Conservation (phyloP, 2,797 vertebrate species). For the Otus scops region DNA sequence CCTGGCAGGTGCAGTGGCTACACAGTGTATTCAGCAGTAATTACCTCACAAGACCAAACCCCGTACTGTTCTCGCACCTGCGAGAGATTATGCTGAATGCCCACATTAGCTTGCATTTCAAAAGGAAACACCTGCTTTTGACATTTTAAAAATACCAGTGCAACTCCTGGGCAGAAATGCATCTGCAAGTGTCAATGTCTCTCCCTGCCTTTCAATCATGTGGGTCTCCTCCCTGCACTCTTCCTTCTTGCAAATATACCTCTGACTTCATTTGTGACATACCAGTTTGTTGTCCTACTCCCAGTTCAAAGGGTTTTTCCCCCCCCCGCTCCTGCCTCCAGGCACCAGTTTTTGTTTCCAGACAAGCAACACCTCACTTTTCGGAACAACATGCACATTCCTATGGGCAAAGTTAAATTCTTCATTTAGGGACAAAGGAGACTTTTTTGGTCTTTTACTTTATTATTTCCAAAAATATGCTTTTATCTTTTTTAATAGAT, state of each 20-base stretch:
- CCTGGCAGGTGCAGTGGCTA: neutral
- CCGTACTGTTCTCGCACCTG: slow-evolving; percentile 32
- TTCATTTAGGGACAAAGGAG: neutral
- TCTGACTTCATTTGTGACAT: neutral
- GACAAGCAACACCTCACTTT: neutral
- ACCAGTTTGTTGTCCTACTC: neutral
- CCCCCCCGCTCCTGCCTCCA: neutral
- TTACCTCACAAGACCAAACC: slow-evolving; percentile 11
- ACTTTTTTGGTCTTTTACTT: neutral
- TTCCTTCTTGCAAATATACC: neutral
- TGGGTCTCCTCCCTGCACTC: neutral
- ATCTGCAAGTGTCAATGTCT: neutral
- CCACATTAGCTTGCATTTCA: slow-evolving; percentile 26
- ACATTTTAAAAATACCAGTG: slow-evolving; percentile 2
- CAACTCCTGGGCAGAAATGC: neutral
- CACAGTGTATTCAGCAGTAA: slow-evolving; percentile 24
- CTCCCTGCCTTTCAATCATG: neutral
- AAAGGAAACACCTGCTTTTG: slow-evolving; percentile 38
- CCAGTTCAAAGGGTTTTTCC: neutral
- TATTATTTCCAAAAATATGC: neutral
- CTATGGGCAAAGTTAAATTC: neutral
- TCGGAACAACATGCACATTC: neutral
- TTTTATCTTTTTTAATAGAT: neutral
- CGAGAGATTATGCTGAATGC: slow-evolving; percentile 46
- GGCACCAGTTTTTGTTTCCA: neutral